Conservation (phyloP, 2,797 vertebrate genomes). For the Malurus leucopterus region DNA sequence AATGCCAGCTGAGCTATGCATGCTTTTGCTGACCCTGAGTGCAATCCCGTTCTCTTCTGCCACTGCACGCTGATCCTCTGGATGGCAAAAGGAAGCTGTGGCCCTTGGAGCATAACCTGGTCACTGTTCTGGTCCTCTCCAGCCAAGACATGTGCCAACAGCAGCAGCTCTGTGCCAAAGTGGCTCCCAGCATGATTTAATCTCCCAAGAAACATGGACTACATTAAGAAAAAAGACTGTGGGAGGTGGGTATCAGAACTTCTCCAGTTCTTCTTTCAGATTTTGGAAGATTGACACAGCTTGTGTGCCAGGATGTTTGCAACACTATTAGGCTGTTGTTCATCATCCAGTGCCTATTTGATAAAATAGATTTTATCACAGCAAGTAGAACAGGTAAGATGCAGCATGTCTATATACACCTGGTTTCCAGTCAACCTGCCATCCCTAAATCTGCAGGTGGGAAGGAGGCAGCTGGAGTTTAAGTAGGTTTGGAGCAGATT, state of each 20-base stretch:
- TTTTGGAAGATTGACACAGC: not conserved
- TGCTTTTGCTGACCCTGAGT: not conserved
- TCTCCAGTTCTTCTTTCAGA: not conserved
- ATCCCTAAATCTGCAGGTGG: not conserved
- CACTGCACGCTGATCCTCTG: not conserved
- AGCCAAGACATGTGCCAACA: not conserved
- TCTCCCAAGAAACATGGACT: not conserved
- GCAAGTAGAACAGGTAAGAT: not conserved
- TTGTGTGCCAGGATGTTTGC: not conserved
- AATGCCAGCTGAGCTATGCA: not conserved
- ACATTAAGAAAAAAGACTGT: not conserved
- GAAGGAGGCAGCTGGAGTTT: not conserved
- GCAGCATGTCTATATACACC: not conserved
- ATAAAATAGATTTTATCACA: not conserved
- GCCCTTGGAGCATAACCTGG: not conserved
- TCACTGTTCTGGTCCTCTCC: not conserved
- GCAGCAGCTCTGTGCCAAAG: not conserved
- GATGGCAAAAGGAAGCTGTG: not conserved
- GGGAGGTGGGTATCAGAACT: fast-evolving
- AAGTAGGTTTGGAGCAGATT: not conserved
- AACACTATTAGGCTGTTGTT: not conserved
- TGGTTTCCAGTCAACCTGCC: not conserved
- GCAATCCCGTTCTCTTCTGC: not conserved
- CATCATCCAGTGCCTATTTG: not conserved
- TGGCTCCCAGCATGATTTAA: not conserved